phyloP scores from a whole-genome alignment of 64 coral and sea anemone species.

The Stichodactyla helianthus region DNA sequence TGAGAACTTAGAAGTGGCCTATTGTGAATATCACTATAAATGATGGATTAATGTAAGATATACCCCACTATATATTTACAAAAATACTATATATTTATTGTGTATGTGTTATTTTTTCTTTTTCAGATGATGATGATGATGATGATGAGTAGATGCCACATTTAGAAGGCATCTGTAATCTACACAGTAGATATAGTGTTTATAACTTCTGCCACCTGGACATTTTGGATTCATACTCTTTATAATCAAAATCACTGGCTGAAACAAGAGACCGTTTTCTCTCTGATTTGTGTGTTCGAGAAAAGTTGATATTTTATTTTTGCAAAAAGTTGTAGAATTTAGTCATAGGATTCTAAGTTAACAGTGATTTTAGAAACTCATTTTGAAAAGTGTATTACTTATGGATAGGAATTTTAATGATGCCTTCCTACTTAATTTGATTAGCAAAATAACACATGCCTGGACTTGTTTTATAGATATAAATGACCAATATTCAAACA shows the following conservation, averaged over 20 bases:
- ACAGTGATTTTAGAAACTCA: neutral
- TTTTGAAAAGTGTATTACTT: neutral
- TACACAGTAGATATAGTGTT: neutral
- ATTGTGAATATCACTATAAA: too few species aligned
- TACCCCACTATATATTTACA: too few species aligned
- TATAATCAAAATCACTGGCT: neutral
- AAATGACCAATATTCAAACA: neutral
- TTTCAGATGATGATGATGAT: slow-evolving; percentile 61
- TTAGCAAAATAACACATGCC: neutral
- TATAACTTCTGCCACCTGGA: neutral
- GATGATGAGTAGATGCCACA: slow-evolving; percentile 45
- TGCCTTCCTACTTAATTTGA: neutral
- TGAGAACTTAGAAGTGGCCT: too few species aligned
- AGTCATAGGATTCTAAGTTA: neutral
- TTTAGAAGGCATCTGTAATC: neutral
- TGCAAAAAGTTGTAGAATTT: neutral
- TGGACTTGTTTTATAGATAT: neutral
- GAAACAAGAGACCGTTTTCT: neutral
- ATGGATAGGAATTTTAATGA: neutral
- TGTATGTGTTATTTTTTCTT: neutral
- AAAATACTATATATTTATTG: neutral
- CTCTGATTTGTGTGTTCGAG: slow-evolving; percentile 2
- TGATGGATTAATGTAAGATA: too few species aligned
- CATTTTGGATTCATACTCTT: neutral
- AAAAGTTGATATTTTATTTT: neutral